Percentiles rank a stretch among this genome's conserved stretches.
These are phyloP conservation scores for Diphyllodes magnificus DNA, from an alignment of 2,113 vertebrate species.

Conservation along the genomic window DNA sequence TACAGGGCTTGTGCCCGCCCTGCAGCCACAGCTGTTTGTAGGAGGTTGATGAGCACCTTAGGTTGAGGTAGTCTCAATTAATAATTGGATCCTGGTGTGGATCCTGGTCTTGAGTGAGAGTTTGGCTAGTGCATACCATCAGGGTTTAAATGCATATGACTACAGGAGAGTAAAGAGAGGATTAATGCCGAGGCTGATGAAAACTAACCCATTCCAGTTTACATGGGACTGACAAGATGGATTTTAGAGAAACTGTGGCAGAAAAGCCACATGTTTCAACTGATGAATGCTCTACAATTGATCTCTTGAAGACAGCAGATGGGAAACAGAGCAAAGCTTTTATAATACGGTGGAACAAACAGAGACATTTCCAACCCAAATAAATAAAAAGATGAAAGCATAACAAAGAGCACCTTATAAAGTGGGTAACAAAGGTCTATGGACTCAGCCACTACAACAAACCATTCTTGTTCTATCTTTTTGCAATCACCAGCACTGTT, in stretches of 20 bases:
- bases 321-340: conserved; percentile 30
- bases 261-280: background rate
- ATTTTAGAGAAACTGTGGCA: conserved; percentile 19
- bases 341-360: background rate
- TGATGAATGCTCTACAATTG: conserved; percentile 8
- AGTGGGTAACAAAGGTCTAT: conserved; percentile 15
- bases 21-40: too few relatives aligned
- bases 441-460: background rate
- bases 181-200: background rate
- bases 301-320: conserved; percentile 42
- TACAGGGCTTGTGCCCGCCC: too few relatives aligned
- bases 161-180: background rate
- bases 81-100: too few relatives aligned
- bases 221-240: background rate
- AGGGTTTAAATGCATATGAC: too few relatives aligned
- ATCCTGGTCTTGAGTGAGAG: too few relatives aligned
- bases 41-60: too few relatives aligned
- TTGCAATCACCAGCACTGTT: background rate
- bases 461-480: background rate
- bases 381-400: background rate
- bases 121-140: too few relatives aligned
- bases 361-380: conserved; percentile 19
- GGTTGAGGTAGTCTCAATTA: too few relatives aligned
- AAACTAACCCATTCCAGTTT: background rate
- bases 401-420: background rate